Evolutionary conservation across 2,888 invertebrate species (phyloP), one percentile per base, ranked within the genome.

Genomic region (Aspidapion aeneum): DNA sequence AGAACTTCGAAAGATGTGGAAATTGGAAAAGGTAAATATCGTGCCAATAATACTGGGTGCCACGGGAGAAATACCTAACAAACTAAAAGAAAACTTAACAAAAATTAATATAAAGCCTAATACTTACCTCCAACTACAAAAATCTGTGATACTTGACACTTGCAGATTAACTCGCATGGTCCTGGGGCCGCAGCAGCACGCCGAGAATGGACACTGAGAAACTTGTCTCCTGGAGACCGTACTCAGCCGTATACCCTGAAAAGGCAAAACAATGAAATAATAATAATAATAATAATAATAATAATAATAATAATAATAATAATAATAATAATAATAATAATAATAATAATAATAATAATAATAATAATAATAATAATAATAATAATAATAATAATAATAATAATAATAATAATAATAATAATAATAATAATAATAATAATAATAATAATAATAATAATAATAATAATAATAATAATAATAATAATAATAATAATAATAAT

Each of bases 301-400:
- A 35, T 35, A 35, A 35, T 35, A 35, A 35, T 35, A 35, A 35
- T 35, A 35, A 35, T 35, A 55, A 55, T 55, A 18, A 55, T 55
- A 18, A 55, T 55, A 55, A 55, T 55, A 55, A 55, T 18, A 55
- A 55, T 55, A 55, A 55, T 55, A 55, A 55, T 55, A 55, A 55
- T 55, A 55, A 55, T 55, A 55, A 55, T 55, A 55, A 55, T 55
- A 55, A 55, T 55, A 55, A 55, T 55, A 55, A 55, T 55, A 55
- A 55, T 55, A 55, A 55, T 55, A 55, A 55, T 55, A 55, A 55
- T 55, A 55, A 55, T 55, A 55, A 55, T 55, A 55, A 55, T 55
- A 55, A 55, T 55, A 55, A 55, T 55, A 55, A 55, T 55, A 55
- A 55, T 55, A 55, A 55, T 55, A 55, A 55, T 55, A 55, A 55